These are phyloP conservation scores for Ariolimax columbianus DNA, from an alignment of 2,888 invertebrate genomes.

Conservation along the genomic window DNA sequence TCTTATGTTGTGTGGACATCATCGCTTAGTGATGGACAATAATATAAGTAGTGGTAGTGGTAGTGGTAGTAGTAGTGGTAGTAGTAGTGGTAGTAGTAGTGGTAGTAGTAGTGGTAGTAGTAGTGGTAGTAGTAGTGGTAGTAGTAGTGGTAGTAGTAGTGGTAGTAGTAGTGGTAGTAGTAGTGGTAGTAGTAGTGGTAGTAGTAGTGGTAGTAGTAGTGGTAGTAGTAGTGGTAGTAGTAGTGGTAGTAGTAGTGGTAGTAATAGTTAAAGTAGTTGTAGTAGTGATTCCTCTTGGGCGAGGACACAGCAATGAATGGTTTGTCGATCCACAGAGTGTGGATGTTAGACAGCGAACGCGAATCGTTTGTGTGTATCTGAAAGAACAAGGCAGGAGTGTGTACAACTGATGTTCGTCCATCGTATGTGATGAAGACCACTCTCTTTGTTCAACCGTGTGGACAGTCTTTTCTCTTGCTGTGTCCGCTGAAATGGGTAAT, in stretches of 20 bases:
- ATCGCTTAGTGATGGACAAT: too few species aligned
- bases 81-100: slow-evolving; percentile 32
- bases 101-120: slow-evolving; percentile 24
- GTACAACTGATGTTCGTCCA: too few species aligned
- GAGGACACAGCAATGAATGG: too few species aligned
- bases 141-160: slow-evolving; percentile 43
- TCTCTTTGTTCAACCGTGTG: too few species aligned
- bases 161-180: slow-evolving; percentile 46
- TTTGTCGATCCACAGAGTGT: too few species aligned
- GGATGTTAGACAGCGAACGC: too few species aligned
- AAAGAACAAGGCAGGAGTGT: too few species aligned
- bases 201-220: slow-evolving; percentile 46
- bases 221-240: slow-evolving; percentile 45
- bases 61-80: slow-evolving; percentile 31
- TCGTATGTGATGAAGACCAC: too few species aligned
- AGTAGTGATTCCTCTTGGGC: neutral
- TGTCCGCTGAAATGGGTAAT: too few species aligned
- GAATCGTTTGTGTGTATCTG: too few species aligned
- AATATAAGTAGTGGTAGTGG: slow-evolving; percentile 38
- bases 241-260: slow-evolving; percentile 44
- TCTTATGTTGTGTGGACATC: neutral
- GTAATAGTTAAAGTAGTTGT: slow-evolving; percentile 16
- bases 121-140: slow-evolving; percentile 26
- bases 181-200: slow-evolving; percentile 44
- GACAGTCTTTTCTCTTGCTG: too few species aligned